Conservation (phyloP, 2,888 invertebrate genomes). For the Calameuta pallipes region DNA sequence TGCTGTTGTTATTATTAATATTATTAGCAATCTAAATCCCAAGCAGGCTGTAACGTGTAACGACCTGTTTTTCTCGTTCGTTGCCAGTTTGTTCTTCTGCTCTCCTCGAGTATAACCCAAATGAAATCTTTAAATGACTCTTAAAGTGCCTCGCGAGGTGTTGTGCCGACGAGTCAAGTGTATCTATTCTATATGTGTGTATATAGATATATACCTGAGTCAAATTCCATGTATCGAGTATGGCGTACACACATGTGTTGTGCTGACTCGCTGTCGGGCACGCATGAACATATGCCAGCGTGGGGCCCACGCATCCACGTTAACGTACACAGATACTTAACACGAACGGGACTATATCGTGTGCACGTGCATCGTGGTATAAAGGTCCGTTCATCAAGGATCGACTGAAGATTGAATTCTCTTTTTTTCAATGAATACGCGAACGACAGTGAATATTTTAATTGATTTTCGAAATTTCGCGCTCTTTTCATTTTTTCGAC, state of each 20-base stretch:
- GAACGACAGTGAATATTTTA: too few species aligned
- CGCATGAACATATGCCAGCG: background rate
- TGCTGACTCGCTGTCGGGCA: background rate
- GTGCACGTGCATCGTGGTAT: background rate
- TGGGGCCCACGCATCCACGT: background rate
- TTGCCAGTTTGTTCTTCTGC: too few species aligned
- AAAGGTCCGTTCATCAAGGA: conserved; percentile 3
- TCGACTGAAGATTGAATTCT: too few species aligned
- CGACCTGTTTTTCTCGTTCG: too few species aligned
- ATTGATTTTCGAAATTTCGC: too few species aligned
- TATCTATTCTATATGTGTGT: conserved; percentile 14
- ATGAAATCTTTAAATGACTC: conserved; percentile 43
- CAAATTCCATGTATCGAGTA: conserved; percentile 33
- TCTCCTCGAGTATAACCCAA: conserved; percentile 20
- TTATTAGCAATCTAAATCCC: too few species aligned
- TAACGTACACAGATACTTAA: background rate
- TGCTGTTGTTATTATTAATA: too few species aligned
- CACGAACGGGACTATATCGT: background rate
- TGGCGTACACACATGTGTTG: background rate
- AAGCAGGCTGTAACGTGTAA: too few species aligned
- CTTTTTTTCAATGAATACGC: too few species aligned
- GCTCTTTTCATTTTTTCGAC: too few species aligned
- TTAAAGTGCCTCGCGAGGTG: conserved; percentile 44
- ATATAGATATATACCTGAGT: conserved; percentile 32
- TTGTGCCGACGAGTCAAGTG: conserved; percentile 42